A percentile compares a stretch with the other conserved stretches of the same genome.
Evolutionary conservation across 2,113 vertebrate genomes (phyloP).

Genomic region (Morone chrysops): DNA sequence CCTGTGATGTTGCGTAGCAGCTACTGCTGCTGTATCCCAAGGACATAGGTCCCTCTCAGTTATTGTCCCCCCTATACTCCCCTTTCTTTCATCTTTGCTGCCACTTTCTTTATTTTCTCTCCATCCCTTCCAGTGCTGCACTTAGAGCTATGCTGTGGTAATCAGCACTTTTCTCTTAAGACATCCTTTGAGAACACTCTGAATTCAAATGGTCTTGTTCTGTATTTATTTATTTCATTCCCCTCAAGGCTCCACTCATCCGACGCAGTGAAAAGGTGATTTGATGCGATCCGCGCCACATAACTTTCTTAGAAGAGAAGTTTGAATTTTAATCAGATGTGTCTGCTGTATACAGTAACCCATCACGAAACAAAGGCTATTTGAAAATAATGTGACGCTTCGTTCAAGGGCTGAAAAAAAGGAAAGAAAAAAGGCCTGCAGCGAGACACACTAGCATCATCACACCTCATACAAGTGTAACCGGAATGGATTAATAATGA

Average conservation of each 20-base stretch:
- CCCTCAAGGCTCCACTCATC: conserved; percentile 32
- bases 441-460: conserved; percentile 9
- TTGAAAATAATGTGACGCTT: conserved; percentile 36
- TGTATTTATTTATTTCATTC: conserved; percentile 66
- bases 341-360: conserved; percentile 6
- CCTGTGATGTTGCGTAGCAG: conserved; percentile 37
- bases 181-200: conserved; percentile 50
- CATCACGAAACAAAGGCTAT: conserved; percentile 25
- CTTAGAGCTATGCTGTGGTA: conserved; percentile 25
- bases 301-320: conserved; percentile 45
- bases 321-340: conserved; percentile 56
- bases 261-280: conserved; percentile 60
- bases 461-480: conserved; percentile 32
- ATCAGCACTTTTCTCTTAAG: conserved; percentile 63
- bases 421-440: conserved; percentile 14
- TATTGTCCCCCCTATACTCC: not conserved
- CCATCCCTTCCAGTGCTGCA: conserved; percentile 34
- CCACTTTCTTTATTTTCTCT: conserved; percentile 29
- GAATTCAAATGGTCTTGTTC: conserved; percentile 67
- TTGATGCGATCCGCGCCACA: conserved; percentile 47
- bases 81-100: conserved; percentile 54
- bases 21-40: conserved; percentile 43
- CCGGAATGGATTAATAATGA: conserved; percentile 51
- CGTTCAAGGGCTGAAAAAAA: conserved; percentile 14
- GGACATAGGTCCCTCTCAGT: conserved; percentile 41